phyloP scores from a whole-genome alignment of 2,888 invertebrate genomes.

The Chrysolina americana region DNA sequence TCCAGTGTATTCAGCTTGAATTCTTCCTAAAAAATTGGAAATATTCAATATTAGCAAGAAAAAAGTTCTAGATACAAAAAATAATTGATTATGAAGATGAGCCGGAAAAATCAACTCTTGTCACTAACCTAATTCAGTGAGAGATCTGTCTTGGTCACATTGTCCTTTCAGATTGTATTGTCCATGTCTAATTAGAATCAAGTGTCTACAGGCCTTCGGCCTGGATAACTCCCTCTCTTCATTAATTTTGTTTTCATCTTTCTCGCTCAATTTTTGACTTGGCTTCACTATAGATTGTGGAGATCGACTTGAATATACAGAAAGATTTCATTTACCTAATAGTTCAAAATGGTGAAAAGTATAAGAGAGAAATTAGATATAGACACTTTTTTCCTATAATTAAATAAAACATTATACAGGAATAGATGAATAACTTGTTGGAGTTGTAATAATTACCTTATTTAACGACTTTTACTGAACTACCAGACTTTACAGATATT shows the following conservation, averaged over 20 bases:
- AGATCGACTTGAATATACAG: constrained; percentile 74
- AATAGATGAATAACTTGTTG: too few relatives aligned
- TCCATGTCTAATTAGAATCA: constrained; percentile 94
- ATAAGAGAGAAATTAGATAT: not conserved
- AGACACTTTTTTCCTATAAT: too few relatives aligned
- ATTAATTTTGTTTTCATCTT: constrained; percentile 79
- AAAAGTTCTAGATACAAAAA: too few relatives aligned
- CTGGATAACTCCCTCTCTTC: constrained; percentile 77
- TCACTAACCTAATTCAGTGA: constrained; percentile 83
- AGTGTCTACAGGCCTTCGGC: constrained; percentile 80
- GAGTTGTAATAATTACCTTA: too few relatives aligned
- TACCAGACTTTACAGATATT: too few relatives aligned
- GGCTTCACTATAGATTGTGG: constrained; percentile 82
- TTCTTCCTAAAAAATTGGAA: constrained; percentile 74
- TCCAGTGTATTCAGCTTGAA: constrained; percentile 91
- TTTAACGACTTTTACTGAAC: too few relatives aligned
- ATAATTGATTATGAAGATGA: too few relatives aligned
- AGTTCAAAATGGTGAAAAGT: not conserved
- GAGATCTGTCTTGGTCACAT: constrained; percentile 79
- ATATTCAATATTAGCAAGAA: too few relatives aligned
- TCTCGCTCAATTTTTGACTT: constrained; percentile 68
- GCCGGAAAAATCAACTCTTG: too few relatives aligned
- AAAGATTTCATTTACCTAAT: too few relatives aligned
- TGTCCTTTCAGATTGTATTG: constrained; percentile 87
- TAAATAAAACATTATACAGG: too few relatives aligned